Conservation (phyloP, 2,797 vertebrate species). For the Sebastes nivosus region DNA sequence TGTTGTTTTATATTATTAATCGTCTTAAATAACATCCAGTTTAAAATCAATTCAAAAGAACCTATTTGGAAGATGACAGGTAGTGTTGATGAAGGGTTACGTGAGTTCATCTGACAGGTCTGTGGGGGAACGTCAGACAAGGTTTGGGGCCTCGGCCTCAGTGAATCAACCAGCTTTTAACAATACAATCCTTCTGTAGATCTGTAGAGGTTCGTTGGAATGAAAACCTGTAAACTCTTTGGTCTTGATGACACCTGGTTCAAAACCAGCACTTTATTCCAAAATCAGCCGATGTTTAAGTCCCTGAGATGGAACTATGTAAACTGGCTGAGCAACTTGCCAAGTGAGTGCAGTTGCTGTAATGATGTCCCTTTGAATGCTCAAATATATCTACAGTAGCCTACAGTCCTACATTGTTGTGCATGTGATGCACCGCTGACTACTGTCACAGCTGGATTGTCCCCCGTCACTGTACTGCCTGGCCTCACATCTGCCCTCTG, state of each 20-base stretch:
- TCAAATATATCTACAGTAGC: background rate
- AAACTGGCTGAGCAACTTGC: background rate
- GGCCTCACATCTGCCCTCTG: conserved; percentile 27
- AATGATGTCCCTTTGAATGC: conserved; percentile 26
- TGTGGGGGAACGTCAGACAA: too few relatives aligned
- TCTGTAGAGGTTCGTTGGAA: background rate
- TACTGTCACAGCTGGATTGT: conserved; percentile 28
- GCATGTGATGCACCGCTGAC: conserved; percentile 47
- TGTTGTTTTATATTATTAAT: too few relatives aligned
- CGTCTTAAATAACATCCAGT: too few relatives aligned
- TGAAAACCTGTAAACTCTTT: conserved; percentile 28
- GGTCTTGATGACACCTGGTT: conserved; percentile 51
- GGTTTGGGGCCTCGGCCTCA: too few relatives aligned
- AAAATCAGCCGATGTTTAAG: background rate
- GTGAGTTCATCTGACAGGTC: too few relatives aligned
- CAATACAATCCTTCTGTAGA: background rate
- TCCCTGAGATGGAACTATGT: background rate
- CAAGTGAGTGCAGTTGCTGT: conserved; percentile 8
- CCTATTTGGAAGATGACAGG: too few relatives aligned
- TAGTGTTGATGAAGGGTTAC: too few relatives aligned
- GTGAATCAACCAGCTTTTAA: too few relatives aligned
- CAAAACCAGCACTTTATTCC: background rate
- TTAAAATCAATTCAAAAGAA: too few relatives aligned
- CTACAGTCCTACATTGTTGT: conserved; percentile 17
- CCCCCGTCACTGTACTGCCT: conserved; percentile 8